Evolutionary conservation across 2,797 vertebrate genomes (phyloP).

Genomic region (Oreonectes daqikongensis): DNA sequence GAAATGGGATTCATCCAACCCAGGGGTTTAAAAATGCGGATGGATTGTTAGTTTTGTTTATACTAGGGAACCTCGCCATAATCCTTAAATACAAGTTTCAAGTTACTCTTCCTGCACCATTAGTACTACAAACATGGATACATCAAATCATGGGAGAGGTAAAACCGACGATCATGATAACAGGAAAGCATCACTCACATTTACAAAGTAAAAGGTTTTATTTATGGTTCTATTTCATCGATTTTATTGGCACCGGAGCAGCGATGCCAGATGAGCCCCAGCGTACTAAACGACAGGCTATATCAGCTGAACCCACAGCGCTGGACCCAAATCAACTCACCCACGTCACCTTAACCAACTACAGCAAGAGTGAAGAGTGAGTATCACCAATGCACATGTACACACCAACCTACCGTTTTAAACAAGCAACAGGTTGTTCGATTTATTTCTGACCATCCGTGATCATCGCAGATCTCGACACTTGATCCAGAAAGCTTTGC

Average conservation of each 20-base stretch:
- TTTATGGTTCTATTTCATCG: not conserved
- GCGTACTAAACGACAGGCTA: conserved; percentile 77
- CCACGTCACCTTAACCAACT: conserved; percentile 70
- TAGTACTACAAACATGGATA: no score
- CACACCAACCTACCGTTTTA: not conserved
- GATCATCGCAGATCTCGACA: conserved; percentile 68
- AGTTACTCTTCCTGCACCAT: no score
- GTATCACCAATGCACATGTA: conserved; percentile 3
- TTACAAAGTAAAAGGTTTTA: not conserved
- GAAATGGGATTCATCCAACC: no score
- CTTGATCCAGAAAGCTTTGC: conserved; percentile 74
- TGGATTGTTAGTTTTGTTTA: no score
- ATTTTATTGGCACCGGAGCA: not conserved
- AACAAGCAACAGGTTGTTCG: not conserved
- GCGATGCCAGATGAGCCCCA: conserved; percentile 67
- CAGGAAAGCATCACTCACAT: not conserved
- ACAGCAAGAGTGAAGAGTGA: conserved; percentile 75
- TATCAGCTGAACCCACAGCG: conserved; percentile 74
- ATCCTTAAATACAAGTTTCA: no score
- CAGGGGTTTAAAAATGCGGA: no score
- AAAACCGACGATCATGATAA: no score
- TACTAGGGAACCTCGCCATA: no score
- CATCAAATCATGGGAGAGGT: no score
- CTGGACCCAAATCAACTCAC: conserved; percentile 73
- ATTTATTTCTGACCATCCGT: not conserved